Base-by-base conservation (phyloP, 2,888 invertebrate species). In the Allolobophora icterica region DNA sequence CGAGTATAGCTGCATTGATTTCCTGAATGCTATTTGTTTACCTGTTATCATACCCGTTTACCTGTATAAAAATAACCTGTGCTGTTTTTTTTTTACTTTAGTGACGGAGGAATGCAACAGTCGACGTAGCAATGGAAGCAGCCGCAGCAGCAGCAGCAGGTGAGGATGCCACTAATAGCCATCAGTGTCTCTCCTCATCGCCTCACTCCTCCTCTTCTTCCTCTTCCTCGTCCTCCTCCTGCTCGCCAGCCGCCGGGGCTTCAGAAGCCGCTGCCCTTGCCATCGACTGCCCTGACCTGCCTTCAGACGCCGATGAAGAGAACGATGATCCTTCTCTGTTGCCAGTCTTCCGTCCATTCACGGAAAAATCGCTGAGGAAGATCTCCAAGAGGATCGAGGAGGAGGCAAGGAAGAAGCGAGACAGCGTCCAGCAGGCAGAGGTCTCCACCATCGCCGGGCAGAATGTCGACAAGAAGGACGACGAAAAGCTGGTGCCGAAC, bases 361-460 rank as follows among this genome's bases (percentile, higher is more conserved):
- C 93, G 71, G 92, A 92, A 96, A 98, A 98, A 97, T 98, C 98
- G 96, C 97, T 98, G 96, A 97, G 97, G 96, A 97, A 97, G 96
- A 98, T 99, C 96, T 97, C 98, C 96, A 97, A 97, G 96, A 35
- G 71, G 42, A 84, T 90, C 21, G 91, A 97, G 87, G 91, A 71
- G 21, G 91, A 52, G 52, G 94, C 87, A 93, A 92, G 52, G 93
- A 42, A 40, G 71, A 93, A 84, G 94, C 94, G 87, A 93, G 93
- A 24, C 92, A 90, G 34, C 33, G 84, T 83, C 93, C 35, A 34
- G 34, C 87, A 38, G 35, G 87, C 35, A 24, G 87, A 87, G 87
- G 71, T 71, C 71, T 38, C 87, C 13, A 35, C 35, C 87, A 33
- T 35, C 35, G 87, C 87, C 35, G 87, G 87, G 71, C 71, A 71